Percentiles rank a stretch among this genome's conserved stretches.
Evolutionary conservation across 2,113 vertebrate genomes (phyloP).

Genomic region (Dromaius novaehollandiae): DNA sequence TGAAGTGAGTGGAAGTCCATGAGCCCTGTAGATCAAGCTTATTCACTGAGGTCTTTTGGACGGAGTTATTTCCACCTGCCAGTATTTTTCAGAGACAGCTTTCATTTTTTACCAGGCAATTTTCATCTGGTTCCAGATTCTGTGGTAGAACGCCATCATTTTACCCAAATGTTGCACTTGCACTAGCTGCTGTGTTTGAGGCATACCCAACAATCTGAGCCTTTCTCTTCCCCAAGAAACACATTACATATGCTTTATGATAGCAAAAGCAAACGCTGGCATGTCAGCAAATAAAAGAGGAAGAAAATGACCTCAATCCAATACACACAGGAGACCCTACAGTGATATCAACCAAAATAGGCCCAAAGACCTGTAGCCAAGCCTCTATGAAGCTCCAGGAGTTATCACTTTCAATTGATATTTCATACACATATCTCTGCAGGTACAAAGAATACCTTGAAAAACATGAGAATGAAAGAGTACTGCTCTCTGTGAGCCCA

Average conservation of each 20-base stretch:
- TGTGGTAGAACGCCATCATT: background rate
- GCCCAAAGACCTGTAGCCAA: background rate
- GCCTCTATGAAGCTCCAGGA: slow-evolving; percentile 12
- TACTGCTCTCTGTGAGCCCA: background rate
- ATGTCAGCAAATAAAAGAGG: background rate
- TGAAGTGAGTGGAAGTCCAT: background rate
- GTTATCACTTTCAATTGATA: background rate
- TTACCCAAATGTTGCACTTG: background rate
- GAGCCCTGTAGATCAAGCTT: background rate
- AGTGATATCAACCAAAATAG: background rate
- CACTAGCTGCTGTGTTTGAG: slow-evolving; percentile 6
- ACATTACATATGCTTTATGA: background rate
- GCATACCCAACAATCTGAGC: background rate
- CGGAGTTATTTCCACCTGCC: background rate
- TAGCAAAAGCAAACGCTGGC: slow-evolving; percentile 11
- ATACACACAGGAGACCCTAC: background rate
- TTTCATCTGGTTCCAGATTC: slow-evolving; percentile 16
- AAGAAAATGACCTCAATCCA: slow-evolving; percentile 8
- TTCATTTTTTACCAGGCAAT: background rate
- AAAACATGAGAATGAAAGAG: background rate
- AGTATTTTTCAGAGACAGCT: background rate
- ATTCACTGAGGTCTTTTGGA: background rate
- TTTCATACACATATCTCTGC: slow-evolving; percentile 46
- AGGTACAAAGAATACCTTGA: slow-evolving; percentile 28
- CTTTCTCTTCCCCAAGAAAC: background rate